Base-by-base conservation (phyloP, 2,113 vertebrate species). In the Agapornis roseicollis region DNA sequence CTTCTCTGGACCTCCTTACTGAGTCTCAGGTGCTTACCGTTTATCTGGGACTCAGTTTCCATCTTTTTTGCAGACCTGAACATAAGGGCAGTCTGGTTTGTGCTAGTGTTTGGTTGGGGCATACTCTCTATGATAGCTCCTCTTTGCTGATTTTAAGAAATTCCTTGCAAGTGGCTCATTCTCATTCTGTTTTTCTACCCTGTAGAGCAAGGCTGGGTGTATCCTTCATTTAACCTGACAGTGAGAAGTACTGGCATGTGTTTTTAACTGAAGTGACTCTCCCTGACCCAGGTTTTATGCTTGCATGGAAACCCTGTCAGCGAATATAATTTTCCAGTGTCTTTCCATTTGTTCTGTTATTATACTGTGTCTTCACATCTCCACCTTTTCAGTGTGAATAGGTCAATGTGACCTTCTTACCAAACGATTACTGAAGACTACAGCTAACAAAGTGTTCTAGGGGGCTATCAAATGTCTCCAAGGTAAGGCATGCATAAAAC, bases 401-500 rank as follows among this genome's bases (percentile, higher is more conserved):
- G 90, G 86, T 70, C 87, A 88, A 15, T 39, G 85, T 96, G 80
- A 91, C 60, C 66, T 53, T 92, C 70, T 69, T 77, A 66, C 84
- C 60, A 93, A 94, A 60, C 3, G 10, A 82, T 70, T 92, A 56
- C 47, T 53, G 89, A 81, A 91, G 92, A 73, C 80, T 13, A 33
- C 55, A 84, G 53, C 65, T 89, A 93, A 60, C 84, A 46, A 92
- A 96, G 70, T 79, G 41, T 96, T 63, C 58, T 87, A 82, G 70
- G 85, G 69, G 58, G 78, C 69, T 96, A 94, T 92, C 93, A 35
- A 92, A 82, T 96, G 74, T 95, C 95, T 79, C 72, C 49, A 61
- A 94, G 64, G 85, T 93, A 92, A 94, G 91, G 80, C 85, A 94
- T 89, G 94, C 85, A 97, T 90, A 96, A 94, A 85, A 96, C 79